Conservation (phyloP, 2,888 invertebrate genomes). For the Merodon equestris region DNA sequence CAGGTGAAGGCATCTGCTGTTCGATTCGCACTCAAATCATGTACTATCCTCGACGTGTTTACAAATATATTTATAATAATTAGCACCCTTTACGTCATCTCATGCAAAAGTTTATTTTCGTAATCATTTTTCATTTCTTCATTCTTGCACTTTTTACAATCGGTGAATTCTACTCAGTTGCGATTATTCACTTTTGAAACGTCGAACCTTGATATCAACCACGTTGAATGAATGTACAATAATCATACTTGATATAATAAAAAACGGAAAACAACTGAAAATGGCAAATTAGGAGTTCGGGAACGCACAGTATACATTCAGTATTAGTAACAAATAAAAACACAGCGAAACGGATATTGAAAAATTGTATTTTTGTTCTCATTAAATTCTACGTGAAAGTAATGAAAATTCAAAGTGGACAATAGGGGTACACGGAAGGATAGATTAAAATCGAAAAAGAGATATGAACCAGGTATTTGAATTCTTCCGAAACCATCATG, state of each 20-base stretch:
- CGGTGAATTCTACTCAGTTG: too few relatives aligned
- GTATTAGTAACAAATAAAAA: constrained; percentile 11
- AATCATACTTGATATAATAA: not conserved
- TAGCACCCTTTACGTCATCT: not conserved
- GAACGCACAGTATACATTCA: constrained; percentile 20
- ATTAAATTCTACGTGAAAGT: not conserved
- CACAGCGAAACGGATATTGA: not conserved
- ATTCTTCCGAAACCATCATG: constrained; percentile 85
- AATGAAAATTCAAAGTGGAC: constrained; percentile 2
- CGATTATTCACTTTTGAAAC: too few relatives aligned
- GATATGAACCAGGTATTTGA: constrained; percentile 83
- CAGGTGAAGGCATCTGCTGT: not conserved
- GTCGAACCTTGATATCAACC: constrained; percentile 18
- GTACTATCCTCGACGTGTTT: too few relatives aligned
- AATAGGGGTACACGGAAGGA: not conserved
- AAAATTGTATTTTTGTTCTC: too few relatives aligned
- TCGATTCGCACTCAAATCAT: not conserved
- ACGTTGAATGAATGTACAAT: not conserved
- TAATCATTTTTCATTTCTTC: not conserved
- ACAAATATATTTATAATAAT: not conserved
- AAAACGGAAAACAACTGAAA: constrained; percentile 3
- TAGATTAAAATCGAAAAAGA: too few relatives aligned
- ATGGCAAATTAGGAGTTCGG: constrained; percentile 31
- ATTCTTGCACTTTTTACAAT: not conserved
- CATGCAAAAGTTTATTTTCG: too few relatives aligned